Evolutionary conservation across 2,888 invertebrate genomes (phyloP).

Genomic region (Spisula subtruncata): DNA sequence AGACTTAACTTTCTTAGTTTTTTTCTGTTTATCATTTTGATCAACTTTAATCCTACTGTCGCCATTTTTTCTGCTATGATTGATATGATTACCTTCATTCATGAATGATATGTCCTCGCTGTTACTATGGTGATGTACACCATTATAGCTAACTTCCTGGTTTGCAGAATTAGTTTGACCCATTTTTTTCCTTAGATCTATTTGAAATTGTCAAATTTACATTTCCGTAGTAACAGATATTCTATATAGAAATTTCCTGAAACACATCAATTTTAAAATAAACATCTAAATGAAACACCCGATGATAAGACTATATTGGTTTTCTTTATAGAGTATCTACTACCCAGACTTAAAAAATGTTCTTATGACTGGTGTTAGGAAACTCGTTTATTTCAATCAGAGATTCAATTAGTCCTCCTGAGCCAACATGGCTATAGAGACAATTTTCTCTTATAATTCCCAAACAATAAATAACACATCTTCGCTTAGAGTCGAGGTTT

Average conservation of each 20-base stretch:
- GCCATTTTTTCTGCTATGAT: neutral
- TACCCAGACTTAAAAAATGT: too few relatives aligned
- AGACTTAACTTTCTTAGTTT: constrained; percentile 28
- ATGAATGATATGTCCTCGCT: constrained; percentile 35
- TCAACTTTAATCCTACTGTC: constrained; percentile 7
- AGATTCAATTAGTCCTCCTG: neutral
- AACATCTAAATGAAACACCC: too few relatives aligned
- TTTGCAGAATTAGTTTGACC: constrained; percentile 37
- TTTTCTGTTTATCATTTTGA: constrained; percentile 20
- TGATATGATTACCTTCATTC: constrained; percentile 16
- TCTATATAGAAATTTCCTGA: neutral
- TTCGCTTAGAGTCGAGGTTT: neutral
- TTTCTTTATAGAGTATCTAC: too few relatives aligned
- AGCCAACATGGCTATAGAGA: neutral
- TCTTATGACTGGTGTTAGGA: too few relatives aligned
- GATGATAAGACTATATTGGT: too few relatives aligned
- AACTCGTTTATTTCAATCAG: too few relatives aligned
- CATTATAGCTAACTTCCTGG: neutral
- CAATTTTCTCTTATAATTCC: neutral
- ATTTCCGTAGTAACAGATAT: neutral
- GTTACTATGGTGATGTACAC: constrained; percentile 30
- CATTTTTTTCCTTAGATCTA: constrained; percentile 27
- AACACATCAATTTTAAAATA: neutral
- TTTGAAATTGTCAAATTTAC: neutral
- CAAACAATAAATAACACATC: neutral